Percentiles rank a stretch among this genome's conserved stretches.
Evolutionary conservation across 2,797 vertebrate genomes (phyloP).

Genomic region (Sebastes itinus): DNA sequence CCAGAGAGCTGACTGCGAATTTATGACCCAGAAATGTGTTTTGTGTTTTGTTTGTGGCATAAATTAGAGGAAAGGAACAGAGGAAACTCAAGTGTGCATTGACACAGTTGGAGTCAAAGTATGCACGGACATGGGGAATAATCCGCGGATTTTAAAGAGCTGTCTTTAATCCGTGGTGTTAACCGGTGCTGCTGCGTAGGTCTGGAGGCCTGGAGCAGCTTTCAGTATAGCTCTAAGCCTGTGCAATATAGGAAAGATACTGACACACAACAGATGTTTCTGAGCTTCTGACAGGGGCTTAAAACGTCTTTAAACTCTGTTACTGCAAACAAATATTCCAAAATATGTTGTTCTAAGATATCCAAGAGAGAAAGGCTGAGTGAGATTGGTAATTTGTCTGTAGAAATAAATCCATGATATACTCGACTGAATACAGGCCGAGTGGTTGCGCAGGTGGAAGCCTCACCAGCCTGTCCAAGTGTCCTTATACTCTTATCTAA

Average conservation of each 20-base stretch:
- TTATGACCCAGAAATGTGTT: constrained; percentile 76
- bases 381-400: background rate
- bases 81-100: constrained; percentile 38
- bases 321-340: constrained; percentile 11
- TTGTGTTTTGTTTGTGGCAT: constrained; percentile 73
- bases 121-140: constrained; percentile 45
- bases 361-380: background rate
- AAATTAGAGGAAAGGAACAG: constrained; percentile 59
- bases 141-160: constrained; percentile 56
- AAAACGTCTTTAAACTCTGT: constrained; percentile 22
- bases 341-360: background rate
- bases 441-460: background rate
- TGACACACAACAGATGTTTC: constrained; percentile 55
- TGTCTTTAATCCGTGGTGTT: constrained; percentile 62
- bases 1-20: constrained; percentile 61
- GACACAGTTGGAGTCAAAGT: constrained; percentile 25
- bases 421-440: background rate
- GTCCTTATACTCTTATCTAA: background rate
- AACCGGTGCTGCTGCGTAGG: constrained; percentile 20
- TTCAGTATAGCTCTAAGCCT: constrained; percentile 46
- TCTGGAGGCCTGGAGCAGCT: constrained; percentile 53
- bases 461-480: background rate
- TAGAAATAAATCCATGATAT: background rate
- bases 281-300: constrained; percentile 42
- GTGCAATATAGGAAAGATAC: constrained; percentile 41